Conservation (phyloP, 2,113 vertebrate genomes). For the Xenopus borealis region DNA sequence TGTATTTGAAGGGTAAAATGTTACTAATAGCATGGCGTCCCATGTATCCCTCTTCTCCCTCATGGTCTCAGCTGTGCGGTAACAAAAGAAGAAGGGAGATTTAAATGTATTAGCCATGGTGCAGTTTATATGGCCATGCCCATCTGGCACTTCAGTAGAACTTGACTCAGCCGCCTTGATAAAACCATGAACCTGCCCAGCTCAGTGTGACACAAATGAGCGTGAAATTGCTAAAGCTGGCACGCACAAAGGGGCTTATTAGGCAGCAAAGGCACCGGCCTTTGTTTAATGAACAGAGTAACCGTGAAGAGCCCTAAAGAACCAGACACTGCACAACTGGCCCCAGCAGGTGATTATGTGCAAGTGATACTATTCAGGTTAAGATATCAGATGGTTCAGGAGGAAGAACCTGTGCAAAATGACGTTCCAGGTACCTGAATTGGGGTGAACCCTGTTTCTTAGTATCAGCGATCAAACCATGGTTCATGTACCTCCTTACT, state of each 20-base stretch:
- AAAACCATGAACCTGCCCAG: constrained; percentile 60
- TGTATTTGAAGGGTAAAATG: constrained; percentile 43
- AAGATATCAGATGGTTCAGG: not conserved
- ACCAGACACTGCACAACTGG: constrained; percentile 46
- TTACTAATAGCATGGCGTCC: constrained; percentile 50
- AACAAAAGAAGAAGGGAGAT: constrained; percentile 52
- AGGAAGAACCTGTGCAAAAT: not conserved
- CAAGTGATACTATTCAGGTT: not conserved
- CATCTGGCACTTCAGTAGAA: constrained; percentile 57
- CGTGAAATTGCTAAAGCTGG: constrained; percentile 64
- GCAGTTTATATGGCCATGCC: constrained; percentile 53
- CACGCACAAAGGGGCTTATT: constrained; percentile 54
- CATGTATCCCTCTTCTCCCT: constrained; percentile 56
- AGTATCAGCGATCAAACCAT: no score
- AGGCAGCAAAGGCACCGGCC: constrained; percentile 18
- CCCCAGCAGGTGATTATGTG: no score
- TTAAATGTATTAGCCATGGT: constrained; percentile 79
- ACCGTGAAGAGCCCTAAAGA: constrained; percentile 46
- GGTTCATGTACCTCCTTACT: no score
- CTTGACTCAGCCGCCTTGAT: constrained; percentile 53
- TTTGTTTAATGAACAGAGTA: constrained; percentile 54
- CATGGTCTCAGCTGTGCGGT: constrained; percentile 56
- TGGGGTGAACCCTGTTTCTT: no score
- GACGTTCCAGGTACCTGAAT: not conserved
- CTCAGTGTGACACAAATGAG: constrained; percentile 60